Evolutionary conservation across 2,113 vertebrate species (phyloP).

Genomic region (Lethenteron camtschaticum): DNA sequence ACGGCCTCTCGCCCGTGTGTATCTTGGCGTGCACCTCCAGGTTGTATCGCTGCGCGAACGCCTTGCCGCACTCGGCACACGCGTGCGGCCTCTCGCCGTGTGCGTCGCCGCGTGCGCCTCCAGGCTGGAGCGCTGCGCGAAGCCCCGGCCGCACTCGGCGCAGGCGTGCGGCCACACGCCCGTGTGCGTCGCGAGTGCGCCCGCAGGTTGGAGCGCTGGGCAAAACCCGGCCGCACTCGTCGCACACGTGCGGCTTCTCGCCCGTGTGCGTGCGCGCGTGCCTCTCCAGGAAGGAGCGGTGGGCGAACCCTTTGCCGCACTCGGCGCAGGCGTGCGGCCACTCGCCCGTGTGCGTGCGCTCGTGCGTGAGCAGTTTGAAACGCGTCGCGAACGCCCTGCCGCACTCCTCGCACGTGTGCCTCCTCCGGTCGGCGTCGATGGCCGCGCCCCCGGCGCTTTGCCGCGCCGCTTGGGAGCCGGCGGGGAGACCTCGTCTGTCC

Average conservation of each 20-base stretch:
- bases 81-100: constrained; percentile 15
- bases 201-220: background rate
- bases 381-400: constrained; percentile 13
- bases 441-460: no score
- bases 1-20: constrained; percentile 12
- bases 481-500: no score
- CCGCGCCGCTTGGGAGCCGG: no score
- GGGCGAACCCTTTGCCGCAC: constrained; percentile 26
- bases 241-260: background rate
- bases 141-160: constrained; percentile 21
- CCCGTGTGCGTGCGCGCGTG: constrained; percentile 4
- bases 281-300: constrained; percentile 19
- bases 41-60: background rate
- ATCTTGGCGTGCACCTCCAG: constrained; percentile 1
- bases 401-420: constrained; percentile 4
- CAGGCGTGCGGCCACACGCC: constrained; percentile 16
- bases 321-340: constrained; percentile 20
- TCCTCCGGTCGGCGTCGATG: background rate
- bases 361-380: constrained; percentile 21
- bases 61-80: constrained; percentile 3
- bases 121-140: constrained; percentile 23
- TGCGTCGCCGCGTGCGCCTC: constrained; percentile 24
- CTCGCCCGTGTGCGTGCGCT: constrained; percentile 22
- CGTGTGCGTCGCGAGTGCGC: background rate
- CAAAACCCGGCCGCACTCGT: background rate